These are phyloP conservation scores for Ophiothrix spiculata DNA, from an alignment of 35 echinoderm and acorn worm species.

Conservation along the genomic window DNA sequence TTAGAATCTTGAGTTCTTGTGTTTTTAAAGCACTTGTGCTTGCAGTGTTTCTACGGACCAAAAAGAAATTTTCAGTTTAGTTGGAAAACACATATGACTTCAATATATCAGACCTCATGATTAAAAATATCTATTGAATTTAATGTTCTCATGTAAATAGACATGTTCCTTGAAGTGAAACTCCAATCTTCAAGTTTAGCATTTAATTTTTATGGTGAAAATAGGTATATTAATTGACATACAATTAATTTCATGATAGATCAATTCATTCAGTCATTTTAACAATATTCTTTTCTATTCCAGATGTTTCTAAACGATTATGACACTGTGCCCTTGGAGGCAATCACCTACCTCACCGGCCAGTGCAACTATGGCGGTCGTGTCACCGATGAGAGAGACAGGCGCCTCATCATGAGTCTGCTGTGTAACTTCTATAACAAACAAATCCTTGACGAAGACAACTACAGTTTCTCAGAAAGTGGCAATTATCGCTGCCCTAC, in stretches of 20 bases:
- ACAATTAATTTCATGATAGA: neutral
- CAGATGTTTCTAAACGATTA: conserved; percentile 99
- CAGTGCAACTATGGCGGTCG: conserved; percentile 98
- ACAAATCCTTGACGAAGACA: conserved; percentile 31
- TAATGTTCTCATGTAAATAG: too few species aligned
- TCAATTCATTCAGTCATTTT: neutral
- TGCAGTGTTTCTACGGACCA: too few species aligned
- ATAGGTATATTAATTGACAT: neutral
- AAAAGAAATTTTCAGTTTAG: too few species aligned
- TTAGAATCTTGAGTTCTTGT: too few species aligned
- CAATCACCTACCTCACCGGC: conserved; percentile 84
- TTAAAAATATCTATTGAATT: too few species aligned
- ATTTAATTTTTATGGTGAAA: neutral
- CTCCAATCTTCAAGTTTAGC: neutral
- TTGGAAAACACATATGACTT: too few species aligned
- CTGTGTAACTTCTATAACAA: conserved; percentile 87
- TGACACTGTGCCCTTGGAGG: conserved; percentile 84
- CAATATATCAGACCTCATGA: too few species aligned
- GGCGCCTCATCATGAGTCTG: conserved; percentile 85
- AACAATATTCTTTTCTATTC: conserved; percentile 1
- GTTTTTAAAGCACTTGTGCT: too few species aligned
- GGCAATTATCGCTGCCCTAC: conserved; percentile 79
- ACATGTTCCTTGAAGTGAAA: too few species aligned
- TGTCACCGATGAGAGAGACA: conserved; percentile 87
- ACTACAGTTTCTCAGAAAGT: conserved; percentile 93